Conservation (phyloP, 1,140 invertebrate genomes). For the Drosophila nebulosa region DNA sequence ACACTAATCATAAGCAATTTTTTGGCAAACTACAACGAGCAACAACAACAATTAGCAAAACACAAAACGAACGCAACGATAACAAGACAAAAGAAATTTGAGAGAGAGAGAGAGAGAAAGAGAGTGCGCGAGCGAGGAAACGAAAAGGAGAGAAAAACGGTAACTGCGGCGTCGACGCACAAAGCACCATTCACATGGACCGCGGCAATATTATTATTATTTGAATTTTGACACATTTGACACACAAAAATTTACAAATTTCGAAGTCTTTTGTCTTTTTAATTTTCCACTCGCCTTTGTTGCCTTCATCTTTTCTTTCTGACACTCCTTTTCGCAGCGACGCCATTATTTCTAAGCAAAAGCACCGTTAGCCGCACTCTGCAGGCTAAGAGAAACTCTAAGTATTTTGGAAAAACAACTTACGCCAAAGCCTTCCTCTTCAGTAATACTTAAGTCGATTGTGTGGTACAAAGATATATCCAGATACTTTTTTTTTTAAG, state of each 20-base stretch:
- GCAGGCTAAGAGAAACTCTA: no score
- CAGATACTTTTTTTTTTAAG: no score
- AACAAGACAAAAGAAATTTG: background rate
- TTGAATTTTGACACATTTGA: background rate
- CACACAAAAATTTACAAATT: background rate
- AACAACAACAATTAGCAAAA: slow-evolving; percentile 4
- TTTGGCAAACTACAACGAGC: background rate
- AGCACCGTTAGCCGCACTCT: background rate
- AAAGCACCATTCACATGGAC: background rate
- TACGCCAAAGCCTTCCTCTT: background rate
- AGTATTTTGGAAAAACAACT: no score
- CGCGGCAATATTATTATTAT: background rate
- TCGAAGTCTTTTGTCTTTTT: background rate
- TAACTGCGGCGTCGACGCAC: background rate
- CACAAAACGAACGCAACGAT: background rate
- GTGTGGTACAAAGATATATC: no score
- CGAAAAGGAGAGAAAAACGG: background rate
- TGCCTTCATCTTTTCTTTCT: background rate
- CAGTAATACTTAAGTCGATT: no score
- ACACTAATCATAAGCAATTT: background rate
- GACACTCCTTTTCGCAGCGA: background rate
- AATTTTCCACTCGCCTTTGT: background rate
- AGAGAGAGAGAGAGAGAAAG: no score
- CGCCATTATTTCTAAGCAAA: background rate
- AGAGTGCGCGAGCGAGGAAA: slow-evolving; percentile 13